Evolutionary conservation across 2,113 vertebrate genomes (phyloP).

Genomic region (Daphoenositta chrysoptera): DNA sequence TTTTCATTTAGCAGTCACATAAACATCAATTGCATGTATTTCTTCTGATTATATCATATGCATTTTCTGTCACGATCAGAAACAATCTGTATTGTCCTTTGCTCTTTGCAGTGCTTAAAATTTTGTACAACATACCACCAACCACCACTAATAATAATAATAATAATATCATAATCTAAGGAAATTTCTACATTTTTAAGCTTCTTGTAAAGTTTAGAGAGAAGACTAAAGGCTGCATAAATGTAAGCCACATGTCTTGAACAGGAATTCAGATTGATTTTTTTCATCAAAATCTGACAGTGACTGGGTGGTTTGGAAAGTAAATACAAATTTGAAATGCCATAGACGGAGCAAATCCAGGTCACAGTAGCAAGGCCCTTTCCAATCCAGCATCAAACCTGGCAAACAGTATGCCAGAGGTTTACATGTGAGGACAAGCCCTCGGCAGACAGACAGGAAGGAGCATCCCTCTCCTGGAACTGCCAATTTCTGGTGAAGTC

Average conservation of each 20-base stretch:
- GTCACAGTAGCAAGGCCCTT: accelerated
- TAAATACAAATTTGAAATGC: background rate
- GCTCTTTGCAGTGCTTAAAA: background rate
- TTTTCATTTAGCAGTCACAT: background rate
- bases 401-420: background rate
- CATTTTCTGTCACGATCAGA: background rate
- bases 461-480: background rate
- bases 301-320: background rate
- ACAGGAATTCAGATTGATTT: background rate
- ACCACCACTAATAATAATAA: background rate
- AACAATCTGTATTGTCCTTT: background rate
- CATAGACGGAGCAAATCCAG: background rate
- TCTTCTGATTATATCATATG: background rate
- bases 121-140: background rate
- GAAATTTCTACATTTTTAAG: background rate
- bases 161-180: background rate
- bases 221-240: background rate
- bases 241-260: background rate
- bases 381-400: background rate
- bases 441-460: background rate
- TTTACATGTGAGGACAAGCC: background rate
- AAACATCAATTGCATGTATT: background rate
- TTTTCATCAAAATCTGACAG: background rate
- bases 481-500: background rate
- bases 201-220: background rate